These are phyloP conservation scores for Scaptomyza graminum DNA, from an alignment of 1,140 invertebrate species.

Conservation along the genomic window DNA sequence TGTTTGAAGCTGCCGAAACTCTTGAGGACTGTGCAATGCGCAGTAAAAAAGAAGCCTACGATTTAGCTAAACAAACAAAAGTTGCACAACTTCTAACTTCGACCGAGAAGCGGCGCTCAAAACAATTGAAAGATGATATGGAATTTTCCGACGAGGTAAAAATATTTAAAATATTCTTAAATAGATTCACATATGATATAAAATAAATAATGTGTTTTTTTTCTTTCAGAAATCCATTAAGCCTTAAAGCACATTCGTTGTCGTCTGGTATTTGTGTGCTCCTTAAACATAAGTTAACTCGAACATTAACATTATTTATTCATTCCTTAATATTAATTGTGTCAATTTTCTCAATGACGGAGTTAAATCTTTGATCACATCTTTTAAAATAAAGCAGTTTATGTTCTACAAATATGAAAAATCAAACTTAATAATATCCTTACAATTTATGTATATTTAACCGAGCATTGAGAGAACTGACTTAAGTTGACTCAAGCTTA, in stretches of 20 bases:
- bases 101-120: slow-evolving; percentile 80
- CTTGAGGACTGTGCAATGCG: slow-evolving; percentile 98
- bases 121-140: slow-evolving; percentile 77
- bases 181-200: too few species aligned
- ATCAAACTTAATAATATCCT: slow-evolving; percentile 21
- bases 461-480: slow-evolving; percentile 39
- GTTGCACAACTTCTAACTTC: slow-evolving; percentile 88
- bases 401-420: slow-evolving; percentile 16
- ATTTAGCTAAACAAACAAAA: slow-evolving; percentile 95
- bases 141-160: slow-evolving; percentile 77
- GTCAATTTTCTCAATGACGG: slow-evolving; percentile 47
- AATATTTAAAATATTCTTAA: neutral
- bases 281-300: slow-evolving; percentile 71
- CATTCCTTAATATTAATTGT: slow-evolving; percentile 75
- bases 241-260: slow-evolving; percentile 68
- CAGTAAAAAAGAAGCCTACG: slow-evolving; percentile 96
- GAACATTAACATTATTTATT: slow-evolving; percentile 75
- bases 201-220: neutral
- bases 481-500: slow-evolving; percentile 35
- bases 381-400: slow-evolving; percentile 33
- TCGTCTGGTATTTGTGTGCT: slow-evolving; percentile 54
- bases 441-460: slow-evolving; percentile 24
- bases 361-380: slow-evolving; percentile 35
- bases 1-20: slow-evolving; percentile 99
- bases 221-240: slow-evolving; percentile 71